phyloP scores from a whole-genome alignment of 2,113 vertebrate genomes.

The Meriones unguiculatus region DNA sequence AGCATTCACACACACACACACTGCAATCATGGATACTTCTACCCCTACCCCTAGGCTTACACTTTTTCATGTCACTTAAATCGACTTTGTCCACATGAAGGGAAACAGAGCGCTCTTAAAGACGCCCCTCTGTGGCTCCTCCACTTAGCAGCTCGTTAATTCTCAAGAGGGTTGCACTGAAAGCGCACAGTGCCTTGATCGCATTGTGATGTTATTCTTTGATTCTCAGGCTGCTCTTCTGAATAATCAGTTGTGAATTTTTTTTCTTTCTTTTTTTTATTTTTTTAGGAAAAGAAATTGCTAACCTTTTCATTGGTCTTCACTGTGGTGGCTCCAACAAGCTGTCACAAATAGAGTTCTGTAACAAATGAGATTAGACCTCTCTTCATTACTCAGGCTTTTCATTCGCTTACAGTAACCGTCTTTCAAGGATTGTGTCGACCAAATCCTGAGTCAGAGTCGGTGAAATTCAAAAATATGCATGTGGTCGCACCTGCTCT shows the following conservation, averaged over 20 bases:
- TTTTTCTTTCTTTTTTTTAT: background rate
- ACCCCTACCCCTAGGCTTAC: background rate
- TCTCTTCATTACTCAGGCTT: conserved; percentile 79
- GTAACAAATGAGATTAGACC: conserved; percentile 82
- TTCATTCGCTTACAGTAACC: conserved; percentile 35
- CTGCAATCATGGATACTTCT: background rate
- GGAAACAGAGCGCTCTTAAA: conserved; percentile 3
- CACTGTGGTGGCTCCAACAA: conserved; percentile 72
- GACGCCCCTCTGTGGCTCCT: background rate
- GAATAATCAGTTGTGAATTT: conserved; percentile 57
- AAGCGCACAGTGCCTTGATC: conserved; percentile 18
- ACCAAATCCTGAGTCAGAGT: background rate
- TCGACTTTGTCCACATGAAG: background rate
- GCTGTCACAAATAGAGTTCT: conserved; percentile 80
- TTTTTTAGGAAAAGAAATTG: conserved; percentile 67
- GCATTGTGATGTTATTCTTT: conserved; percentile 35
- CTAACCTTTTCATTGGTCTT: conserved; percentile 74
- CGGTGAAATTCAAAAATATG: conserved; percentile 62
- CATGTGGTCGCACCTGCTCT: conserved; percentile 61
- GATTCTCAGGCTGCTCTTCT: conserved; percentile 53
- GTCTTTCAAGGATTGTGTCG: conserved; percentile 36
- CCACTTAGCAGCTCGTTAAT: conserved; percentile 21
- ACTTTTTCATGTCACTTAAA: background rate
- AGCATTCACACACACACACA: too few species aligned
- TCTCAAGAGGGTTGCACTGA: conserved; percentile 40